Percentiles rank a stretch among this genome's conserved stretches.
Conservation (phyloP, 2,888 invertebrate genomes). For the Rapana venosa region DNA sequence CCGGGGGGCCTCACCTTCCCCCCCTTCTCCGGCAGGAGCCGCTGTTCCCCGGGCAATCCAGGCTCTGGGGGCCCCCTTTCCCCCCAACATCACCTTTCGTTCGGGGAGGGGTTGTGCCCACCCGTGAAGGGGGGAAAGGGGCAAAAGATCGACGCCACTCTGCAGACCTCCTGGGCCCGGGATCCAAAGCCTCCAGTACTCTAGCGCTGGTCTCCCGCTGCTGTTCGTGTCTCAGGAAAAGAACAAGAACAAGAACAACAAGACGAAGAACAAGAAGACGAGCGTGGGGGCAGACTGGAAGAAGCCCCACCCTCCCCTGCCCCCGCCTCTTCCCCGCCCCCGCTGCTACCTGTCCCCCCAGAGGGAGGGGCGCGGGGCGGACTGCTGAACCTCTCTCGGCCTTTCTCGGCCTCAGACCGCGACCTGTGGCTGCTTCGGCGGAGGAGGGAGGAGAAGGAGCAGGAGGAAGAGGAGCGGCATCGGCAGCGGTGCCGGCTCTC, state of each 20-base stretch:
- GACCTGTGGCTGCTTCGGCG: background rate
- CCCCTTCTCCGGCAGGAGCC: background rate
- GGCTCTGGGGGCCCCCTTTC: background rate
- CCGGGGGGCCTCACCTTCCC: background rate
- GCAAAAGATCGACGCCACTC: conserved; percentile 8
- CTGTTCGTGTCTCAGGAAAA: background rate
- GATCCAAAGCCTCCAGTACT: background rate
- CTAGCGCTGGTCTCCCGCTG: background rate
- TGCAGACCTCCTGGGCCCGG: background rate
- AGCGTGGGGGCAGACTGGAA: background rate
- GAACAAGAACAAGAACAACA: background rate
- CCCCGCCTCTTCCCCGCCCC: background rate
- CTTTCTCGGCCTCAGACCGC: conserved; percentile 6
- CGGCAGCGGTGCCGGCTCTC: no score
- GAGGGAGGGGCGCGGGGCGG: background rate
- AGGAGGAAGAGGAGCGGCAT: background rate
- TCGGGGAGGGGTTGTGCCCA: background rate
- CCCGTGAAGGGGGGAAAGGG: background rate
- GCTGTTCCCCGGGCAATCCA: background rate
- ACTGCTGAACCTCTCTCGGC: conserved; percentile 1
- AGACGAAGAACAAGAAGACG: background rate
- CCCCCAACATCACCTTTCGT: background rate
- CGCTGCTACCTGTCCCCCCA: background rate
- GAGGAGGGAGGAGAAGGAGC: background rate
- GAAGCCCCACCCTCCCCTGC: background rate